Evolutionary conservation across 1,140 invertebrate species (phyloP).

Genomic region (Bradynema listronoti): DNA sequence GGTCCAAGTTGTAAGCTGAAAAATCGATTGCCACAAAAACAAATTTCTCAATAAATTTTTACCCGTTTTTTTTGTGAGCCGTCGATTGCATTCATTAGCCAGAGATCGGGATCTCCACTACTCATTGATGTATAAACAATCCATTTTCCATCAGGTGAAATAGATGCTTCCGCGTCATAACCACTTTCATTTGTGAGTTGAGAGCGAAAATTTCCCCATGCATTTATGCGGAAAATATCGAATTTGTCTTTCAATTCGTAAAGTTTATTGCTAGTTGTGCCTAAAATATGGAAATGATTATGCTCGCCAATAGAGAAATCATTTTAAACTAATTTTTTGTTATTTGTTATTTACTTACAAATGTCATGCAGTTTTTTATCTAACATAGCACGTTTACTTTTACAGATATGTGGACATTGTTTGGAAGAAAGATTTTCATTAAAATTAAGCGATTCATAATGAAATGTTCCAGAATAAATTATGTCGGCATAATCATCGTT

Average conservation of each 20-base stretch:
- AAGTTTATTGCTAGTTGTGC: not conserved
- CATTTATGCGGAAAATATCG: not conserved
- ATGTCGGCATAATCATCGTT: slow-evolving; percentile 2
- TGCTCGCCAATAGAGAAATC: not conserved
- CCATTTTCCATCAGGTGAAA: not conserved
- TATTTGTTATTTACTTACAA: slow-evolving; percentile 8
- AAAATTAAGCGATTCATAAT: slow-evolving; percentile 13
- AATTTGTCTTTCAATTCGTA: slow-evolving; percentile 13
- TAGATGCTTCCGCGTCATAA: not conserved
- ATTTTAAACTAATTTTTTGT: too few relatives aligned
- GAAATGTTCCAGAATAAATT: slow-evolving; percentile 17
- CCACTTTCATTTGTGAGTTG: slow-evolving; percentile 2
- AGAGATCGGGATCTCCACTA: slow-evolving; percentile 1
- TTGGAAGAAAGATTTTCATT: slow-evolving; percentile 1
- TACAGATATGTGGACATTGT: slow-evolving; percentile 1
- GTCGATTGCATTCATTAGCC: slow-evolving; percentile 1
- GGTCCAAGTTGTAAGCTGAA: not conserved
- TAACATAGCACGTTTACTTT: slow-evolving; percentile 6
- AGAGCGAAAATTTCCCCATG: not conserved
- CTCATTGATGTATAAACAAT: slow-evolving; percentile 3
- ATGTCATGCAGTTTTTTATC: slow-evolving; percentile 10
- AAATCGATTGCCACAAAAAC: not conserved
- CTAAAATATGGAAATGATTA: not conserved
- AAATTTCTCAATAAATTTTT: not conserved
- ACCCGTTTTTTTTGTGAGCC: slow-evolving; percentile 2